Conservation (phyloP, 2,888 invertebrate genomes). For the Ochlodes sylvanus region DNA sequence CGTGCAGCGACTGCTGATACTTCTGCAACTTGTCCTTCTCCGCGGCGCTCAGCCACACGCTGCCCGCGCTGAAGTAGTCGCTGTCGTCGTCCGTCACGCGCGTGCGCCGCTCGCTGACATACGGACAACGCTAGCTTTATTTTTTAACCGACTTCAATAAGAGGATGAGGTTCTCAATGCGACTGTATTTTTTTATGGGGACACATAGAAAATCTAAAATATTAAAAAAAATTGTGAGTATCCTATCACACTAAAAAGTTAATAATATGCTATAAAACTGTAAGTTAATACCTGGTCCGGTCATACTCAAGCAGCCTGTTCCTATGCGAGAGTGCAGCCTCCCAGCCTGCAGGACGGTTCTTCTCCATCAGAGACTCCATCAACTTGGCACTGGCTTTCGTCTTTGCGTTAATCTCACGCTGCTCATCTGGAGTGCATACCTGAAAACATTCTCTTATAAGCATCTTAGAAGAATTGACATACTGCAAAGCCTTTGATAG, state of each 20-base stretch:
- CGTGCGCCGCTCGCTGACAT: slow-evolving; percentile 87
- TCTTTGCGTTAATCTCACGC: slow-evolving; percentile 86
- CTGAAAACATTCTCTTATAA: slow-evolving; percentile 58
- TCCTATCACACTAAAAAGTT: too few relatives aligned
- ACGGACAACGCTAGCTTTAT: not conserved
- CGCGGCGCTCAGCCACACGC: slow-evolving; percentile 91
- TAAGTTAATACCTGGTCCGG: slow-evolving; percentile 87
- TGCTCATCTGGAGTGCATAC: slow-evolving; percentile 90
- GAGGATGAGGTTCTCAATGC: too few relatives aligned
- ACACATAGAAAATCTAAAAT: too few relatives aligned
- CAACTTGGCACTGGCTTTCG: slow-evolving; percentile 88
- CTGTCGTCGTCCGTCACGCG: slow-evolving; percentile 96
- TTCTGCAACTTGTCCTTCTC: slow-evolving; percentile 88
- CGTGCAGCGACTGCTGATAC: slow-evolving; percentile 88
- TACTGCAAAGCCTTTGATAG: too few relatives aligned
- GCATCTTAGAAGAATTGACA: not conserved
- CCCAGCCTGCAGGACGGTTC: slow-evolving; percentile 85
- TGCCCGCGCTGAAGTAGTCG: slow-evolving; percentile 94
- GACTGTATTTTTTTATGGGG: too few relatives aligned
- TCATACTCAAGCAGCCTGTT: slow-evolving; percentile 94
- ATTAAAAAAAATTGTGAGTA: too few relatives aligned
- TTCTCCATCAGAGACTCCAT: slow-evolving; percentile 87
- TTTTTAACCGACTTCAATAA: too few relatives aligned
- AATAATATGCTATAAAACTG: not conserved
- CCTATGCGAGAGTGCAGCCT: slow-evolving; percentile 90